phyloP scores from a whole-genome alignment of 2,797 vertebrate species.

The Molothrus aeneus region DNA sequence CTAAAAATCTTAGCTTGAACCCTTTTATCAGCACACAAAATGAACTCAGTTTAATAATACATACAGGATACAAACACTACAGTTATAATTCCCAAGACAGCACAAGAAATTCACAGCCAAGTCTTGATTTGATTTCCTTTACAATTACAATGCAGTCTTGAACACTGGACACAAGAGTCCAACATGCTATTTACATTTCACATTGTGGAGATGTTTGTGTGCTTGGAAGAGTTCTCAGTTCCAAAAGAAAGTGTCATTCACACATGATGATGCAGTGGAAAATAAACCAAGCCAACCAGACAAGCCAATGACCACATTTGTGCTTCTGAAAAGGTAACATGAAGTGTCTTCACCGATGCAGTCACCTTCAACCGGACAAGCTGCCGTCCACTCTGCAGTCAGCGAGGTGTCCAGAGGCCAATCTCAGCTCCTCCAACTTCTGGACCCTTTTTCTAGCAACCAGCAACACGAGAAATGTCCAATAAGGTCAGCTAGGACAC shows the following conservation, averaged over 20 bases:
- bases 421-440: slow-evolving; percentile 15
- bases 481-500: slow-evolving; percentile 24
- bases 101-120: slow-evolving; percentile 71
- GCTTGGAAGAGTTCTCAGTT: slow-evolving; percentile 69
- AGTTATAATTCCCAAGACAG: slow-evolving; percentile 71
- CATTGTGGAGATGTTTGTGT: slow-evolving; percentile 75
- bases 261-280: slow-evolving; percentile 55
- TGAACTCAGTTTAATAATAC: slow-evolving; percentile 69
- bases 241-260: slow-evolving; percentile 62
- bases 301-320: slow-evolving; percentile 66
- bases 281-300: slow-evolving; percentile 67
- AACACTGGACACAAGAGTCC: slow-evolving; percentile 73
- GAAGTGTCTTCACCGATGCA: slow-evolving; percentile 38
- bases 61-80: slow-evolving; percentile 72
- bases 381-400: neutral
- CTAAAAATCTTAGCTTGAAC: slow-evolving; percentile 53
- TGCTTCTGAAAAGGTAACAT: slow-evolving; percentile 68
- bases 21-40: slow-evolving; percentile 67
- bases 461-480: neutral
- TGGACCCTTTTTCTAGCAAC: slow-evolving; percentile 40
- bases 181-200: slow-evolving; percentile 79
- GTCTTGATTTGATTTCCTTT: slow-evolving; percentile 69
- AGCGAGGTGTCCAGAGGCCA: neutral
- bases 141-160: slow-evolving; percentile 76
- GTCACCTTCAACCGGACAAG: neutral